Evolutionary conservation across 2,888 invertebrate species (phyloP).

Genomic region (Temnothorax ravouxi): DNA sequence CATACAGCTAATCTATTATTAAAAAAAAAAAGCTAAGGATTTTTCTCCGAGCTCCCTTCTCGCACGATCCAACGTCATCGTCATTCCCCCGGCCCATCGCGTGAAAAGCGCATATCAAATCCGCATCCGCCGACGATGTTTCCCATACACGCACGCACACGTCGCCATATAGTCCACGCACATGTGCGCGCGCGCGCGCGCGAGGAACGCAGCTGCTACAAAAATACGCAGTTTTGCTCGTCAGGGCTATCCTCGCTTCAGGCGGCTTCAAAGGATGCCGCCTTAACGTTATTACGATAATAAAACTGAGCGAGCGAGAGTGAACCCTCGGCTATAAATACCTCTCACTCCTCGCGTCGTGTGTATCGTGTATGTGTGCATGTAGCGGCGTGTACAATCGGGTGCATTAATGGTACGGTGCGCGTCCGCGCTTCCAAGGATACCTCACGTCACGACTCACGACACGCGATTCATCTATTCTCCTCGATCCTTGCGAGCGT

Average conservation of each 20-base stretch:
- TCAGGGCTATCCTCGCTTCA: slow-evolving; percentile 60
- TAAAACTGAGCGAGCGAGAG: slow-evolving; percentile 82
- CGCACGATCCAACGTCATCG: neutral
- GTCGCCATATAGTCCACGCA: neutral
- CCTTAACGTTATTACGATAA: slow-evolving; percentile 84
- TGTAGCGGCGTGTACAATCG: neutral
- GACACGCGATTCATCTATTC: slow-evolving; percentile 2
- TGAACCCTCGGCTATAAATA: slow-evolving; percentile 80
- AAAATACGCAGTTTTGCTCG: slow-evolving; percentile 55
- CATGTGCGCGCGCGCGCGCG: slow-evolving; percentile 5
- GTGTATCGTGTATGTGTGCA: neutral
- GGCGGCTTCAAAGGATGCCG: slow-evolving; percentile 81
- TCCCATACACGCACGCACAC: slow-evolving; percentile 26
- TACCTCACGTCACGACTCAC: neutral
- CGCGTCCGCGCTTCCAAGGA: neutral
- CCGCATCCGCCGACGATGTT: slow-evolving; percentile 33
- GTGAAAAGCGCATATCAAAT: slow-evolving; percentile 44
- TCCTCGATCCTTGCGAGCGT: neutral
- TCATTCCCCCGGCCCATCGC: neutral
- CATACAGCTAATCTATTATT: neutral
- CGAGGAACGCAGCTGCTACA: slow-evolving; percentile 48
- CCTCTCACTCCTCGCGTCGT: slow-evolving; percentile 66
- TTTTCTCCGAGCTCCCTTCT: neutral
- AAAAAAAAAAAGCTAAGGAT: too few species aligned
- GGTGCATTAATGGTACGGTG: neutral